A percentile compares a stretch with the other conserved stretches of the same genome.
These are phyloP conservation scores for Neoarius graeffei DNA, from an alignment of 2,113 vertebrate species.

Conservation along the genomic window DNA sequence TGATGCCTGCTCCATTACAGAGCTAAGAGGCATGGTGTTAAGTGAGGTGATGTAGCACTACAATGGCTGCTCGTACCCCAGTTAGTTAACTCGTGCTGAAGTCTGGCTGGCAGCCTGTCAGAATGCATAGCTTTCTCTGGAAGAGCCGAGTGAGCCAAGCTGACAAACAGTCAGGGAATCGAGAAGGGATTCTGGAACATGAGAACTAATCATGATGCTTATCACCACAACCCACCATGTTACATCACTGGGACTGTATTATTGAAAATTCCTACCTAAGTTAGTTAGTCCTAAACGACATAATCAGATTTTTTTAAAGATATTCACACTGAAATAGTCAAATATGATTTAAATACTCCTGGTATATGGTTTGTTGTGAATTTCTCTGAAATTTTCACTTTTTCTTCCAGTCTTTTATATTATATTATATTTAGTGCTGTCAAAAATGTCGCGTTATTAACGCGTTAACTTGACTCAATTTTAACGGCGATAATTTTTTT, in stretches of 20 bases:
- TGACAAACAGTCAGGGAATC: conserved; percentile 55
- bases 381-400: background rate
- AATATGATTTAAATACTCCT: background rate
- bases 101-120: conserved; percentile 60
- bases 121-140: conserved; percentile 11
- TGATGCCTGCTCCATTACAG: background rate
- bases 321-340: background rate
- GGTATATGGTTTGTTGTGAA: background rate
- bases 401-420: background rate
- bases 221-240: background rate
- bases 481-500: too few species aligned
- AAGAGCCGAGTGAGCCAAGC: conserved; percentile 33
- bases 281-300: background rate
- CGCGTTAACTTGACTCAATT: too few species aligned
- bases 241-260: background rate
- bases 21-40: conserved; percentile 6
- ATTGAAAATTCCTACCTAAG: background rate
- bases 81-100: conserved; percentile 43
- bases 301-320: background rate
- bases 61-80: conserved; percentile 29
- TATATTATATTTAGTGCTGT: too few species aligned
- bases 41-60: conserved; percentile 17
- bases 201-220: conserved; percentile 44
- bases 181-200: conserved; percentile 34
- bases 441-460: too few species aligned